A percentile compares a stretch with the other conserved stretches of the same genome.
Evolutionary conservation across 2,888 invertebrate species (phyloP).

Genomic region (Cheilosia impressa): DNA sequence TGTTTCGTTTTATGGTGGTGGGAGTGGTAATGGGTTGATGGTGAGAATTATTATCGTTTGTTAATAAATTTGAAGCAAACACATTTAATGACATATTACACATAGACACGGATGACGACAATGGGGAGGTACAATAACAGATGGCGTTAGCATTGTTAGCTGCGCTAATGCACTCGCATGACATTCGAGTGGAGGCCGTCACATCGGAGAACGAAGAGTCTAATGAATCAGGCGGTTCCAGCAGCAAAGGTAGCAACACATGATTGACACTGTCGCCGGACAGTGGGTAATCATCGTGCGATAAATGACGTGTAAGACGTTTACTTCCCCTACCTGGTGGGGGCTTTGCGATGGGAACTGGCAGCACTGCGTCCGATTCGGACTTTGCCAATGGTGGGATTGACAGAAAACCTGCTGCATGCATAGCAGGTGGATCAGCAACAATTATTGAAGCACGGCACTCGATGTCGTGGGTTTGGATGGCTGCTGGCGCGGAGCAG

Average conservation of each 20-base stretch:
- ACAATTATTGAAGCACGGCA: constrained; percentile 46
- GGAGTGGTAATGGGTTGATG: constrained; percentile 68
- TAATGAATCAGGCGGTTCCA: constrained; percentile 59
- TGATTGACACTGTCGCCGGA: constrained; percentile 15
- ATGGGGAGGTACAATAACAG: constrained; percentile 54
- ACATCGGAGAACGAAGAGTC: constrained; percentile 55
- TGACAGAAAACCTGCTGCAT: constrained; percentile 44
- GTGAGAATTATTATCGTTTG: constrained; percentile 67
- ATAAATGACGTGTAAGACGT: constrained; percentile 61
- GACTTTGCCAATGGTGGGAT: constrained; percentile 24
- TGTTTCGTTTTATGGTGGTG: constrained; percentile 49
- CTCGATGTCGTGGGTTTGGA: constrained; percentile 77
- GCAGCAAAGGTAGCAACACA: constrained; percentile 44
- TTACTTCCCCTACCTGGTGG: constrained; percentile 11
- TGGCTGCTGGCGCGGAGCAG: constrained; percentile 79
- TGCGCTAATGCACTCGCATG: constrained; percentile 49
- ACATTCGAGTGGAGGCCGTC: constrained; percentile 23
- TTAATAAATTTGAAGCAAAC: constrained; percentile 72
- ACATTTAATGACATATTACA: constrained; percentile 72
- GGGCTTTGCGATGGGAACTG: constrained; percentile 16
- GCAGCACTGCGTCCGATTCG: constrained; percentile 43
- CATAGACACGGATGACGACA: constrained; percentile 63
- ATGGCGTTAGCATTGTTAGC: constrained; percentile 48
- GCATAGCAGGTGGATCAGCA: constrained; percentile 29
- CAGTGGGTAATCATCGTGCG: constrained; percentile 59